Base-by-base conservation (phyloP, 2,797 vertebrate genomes). In the Sternotherus odoratus region DNA sequence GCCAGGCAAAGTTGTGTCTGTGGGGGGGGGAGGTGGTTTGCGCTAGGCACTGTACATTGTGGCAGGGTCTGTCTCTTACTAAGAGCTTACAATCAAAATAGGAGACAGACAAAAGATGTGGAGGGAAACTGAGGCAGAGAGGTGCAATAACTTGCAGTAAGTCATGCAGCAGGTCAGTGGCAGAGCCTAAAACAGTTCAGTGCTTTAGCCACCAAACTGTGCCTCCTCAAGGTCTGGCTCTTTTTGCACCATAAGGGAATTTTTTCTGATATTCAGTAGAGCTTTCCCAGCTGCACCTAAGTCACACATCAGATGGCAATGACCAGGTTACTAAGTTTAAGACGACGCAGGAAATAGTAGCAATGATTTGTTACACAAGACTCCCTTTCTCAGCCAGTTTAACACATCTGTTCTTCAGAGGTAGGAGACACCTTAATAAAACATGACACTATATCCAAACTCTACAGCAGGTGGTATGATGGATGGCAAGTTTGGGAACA, bases 391-490 rank as follows among this genome's bases (percentile, higher is more conserved):
- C 82, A 72, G 39, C 21, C 33, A n/a, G 60, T 63, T 63, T n/a
- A 63, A n/a, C 19, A 63, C 19, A 16, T 63, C 33, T 72, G 69
- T 24, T 72, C 39, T 72, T 72, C 39, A 72, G 21, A 72, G 39
- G 24, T 43, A 15, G 43, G 69, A 72, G 36, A 72, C 23, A 26
- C 12, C 23, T 24, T 72, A 43, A 72, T 72, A 72, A 72, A 72
- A 26, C 9, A 10, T 36, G 12, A 60, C 33, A 33, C 13, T 24
- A 39, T 26, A 6, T 85, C 57, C 57, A 5, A 9, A 36, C 2
- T 21, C 49, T 13, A 7, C 3, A 36, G 0, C 0, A 33, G 9
- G 15, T 0, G 1, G 12, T 48, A 53, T 82, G 66, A 39, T 72
- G 60, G 60, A 63, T 36, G 33, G 19, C 33, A 66, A 17, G 12